Percentiles rank a stretch among this genome's conserved stretches.
Evolutionary conservation across 2,888 invertebrate genomes (phyloP).

Genomic region (Deladenus siricidicola): DNA sequence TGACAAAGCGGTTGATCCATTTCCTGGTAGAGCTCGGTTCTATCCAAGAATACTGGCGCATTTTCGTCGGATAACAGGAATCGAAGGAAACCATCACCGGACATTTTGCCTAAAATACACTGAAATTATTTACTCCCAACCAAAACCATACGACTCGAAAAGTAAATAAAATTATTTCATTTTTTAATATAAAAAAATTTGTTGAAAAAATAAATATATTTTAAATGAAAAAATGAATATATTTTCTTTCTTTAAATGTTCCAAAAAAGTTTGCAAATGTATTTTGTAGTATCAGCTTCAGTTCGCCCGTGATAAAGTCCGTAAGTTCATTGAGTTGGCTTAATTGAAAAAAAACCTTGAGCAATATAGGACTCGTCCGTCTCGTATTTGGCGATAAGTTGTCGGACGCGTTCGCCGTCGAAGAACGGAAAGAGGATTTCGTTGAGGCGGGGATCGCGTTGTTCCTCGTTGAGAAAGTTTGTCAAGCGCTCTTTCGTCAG

Average conservation of each 20-base stretch:
- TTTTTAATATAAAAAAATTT: too few relatives aligned
- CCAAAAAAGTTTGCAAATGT: too few relatives aligned
- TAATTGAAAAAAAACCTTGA: too few relatives aligned
- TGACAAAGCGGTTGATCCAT: constrained; percentile 97
- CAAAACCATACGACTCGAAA: too few relatives aligned
- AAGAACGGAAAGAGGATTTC: constrained; percentile 96
- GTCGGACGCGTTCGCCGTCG: constrained; percentile 80
- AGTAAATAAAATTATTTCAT: too few relatives aligned
- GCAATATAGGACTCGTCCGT: constrained; percentile 47
- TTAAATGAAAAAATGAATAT: too few relatives aligned
- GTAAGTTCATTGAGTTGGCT: too few relatives aligned
- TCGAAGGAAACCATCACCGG: constrained; percentile 86
- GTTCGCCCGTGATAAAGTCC: too few relatives aligned
- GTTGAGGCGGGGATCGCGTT: constrained; percentile 92
- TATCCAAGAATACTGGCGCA: constrained; percentile 93
- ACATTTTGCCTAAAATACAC: constrained; percentile 46
- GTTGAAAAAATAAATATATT: too few relatives aligned
- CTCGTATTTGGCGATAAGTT: constrained; percentile 80
- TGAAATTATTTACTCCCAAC: not conserved
- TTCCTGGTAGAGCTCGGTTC: constrained; percentile 59
- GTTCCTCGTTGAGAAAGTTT: constrained; percentile 62
- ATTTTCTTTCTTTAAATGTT: too few relatives aligned
- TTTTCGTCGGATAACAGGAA: constrained; percentile 99
- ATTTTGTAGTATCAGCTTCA: too few relatives aligned
- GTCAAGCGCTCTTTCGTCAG: constrained; percentile 47